A percentile compares a stretch with the other conserved stretches of the same genome.
phyloP scores from a whole-genome alignment of 2,113 vertebrate species.

The Lagopus leucura region DNA sequence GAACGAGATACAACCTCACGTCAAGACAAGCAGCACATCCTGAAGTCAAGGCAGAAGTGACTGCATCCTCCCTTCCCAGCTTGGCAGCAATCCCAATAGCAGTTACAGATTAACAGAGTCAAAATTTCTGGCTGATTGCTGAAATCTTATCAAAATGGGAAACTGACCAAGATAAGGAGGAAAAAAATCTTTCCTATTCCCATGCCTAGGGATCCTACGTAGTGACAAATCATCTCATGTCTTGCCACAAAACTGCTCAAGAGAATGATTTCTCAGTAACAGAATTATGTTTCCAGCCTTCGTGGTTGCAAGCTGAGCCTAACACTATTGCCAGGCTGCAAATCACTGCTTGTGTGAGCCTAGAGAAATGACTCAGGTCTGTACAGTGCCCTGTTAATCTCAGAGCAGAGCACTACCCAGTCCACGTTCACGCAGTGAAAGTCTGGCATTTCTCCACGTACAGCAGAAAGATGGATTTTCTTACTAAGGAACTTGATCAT shows the following conservation, averaged over 20 bases:
- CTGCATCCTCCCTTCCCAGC: background rate
- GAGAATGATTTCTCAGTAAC: background rate
- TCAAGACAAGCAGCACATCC: background rate
- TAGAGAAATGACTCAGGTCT: background rate
- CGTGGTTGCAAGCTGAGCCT: background rate
- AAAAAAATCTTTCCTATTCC: background rate
- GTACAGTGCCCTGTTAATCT: background rate
- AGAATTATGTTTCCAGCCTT: background rate
- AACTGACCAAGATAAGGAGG: background rate
- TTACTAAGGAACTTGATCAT: background rate
- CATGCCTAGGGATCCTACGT: background rate
- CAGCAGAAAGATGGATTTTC: background rate
- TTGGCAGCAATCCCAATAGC: background rate
- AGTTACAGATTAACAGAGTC: background rate
- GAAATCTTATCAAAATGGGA: background rate
- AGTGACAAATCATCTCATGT: background rate
- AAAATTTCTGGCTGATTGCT: background rate
- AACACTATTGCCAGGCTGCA: background rate
- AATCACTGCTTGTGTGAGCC: background rate
- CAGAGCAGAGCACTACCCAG: background rate
- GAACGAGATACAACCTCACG: background rate
- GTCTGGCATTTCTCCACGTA: background rate
- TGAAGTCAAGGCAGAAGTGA: background rate
- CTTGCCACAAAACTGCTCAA: background rate
- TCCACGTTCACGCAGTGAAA: background rate